phyloP scores from a whole-genome alignment of 2,888 invertebrate species.

The Perizoma affinitatum region DNA sequence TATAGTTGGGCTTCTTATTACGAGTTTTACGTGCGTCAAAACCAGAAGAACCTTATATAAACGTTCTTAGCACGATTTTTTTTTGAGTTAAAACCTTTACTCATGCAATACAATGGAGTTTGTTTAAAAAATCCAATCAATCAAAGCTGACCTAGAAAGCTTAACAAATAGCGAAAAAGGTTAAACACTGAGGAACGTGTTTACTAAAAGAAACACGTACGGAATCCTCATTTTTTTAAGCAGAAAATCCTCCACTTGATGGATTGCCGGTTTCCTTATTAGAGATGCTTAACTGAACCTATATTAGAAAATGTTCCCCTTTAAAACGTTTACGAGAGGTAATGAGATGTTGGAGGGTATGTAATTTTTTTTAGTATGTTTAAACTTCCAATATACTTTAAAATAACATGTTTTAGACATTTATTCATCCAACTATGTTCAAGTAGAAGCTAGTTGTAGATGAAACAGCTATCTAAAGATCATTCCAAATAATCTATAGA shows the following conservation, averaged over 20 bases:
- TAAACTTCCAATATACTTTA: too few species aligned
- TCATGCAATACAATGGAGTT: neutral
- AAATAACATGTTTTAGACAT: too few species aligned
- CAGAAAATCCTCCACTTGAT: constrained; percentile 55
- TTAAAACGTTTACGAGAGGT: constrained; percentile 37
- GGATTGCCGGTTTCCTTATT: constrained; percentile 59
- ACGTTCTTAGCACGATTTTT: too few species aligned
- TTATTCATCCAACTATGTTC: too few species aligned
- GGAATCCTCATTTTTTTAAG: constrained; percentile 48
- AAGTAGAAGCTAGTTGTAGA: too few species aligned
- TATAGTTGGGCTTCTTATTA: too few species aligned
- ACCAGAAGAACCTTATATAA: too few species aligned
- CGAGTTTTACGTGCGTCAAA: too few species aligned
- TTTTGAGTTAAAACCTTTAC: too few species aligned
- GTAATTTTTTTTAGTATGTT: neutral
- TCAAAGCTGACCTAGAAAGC: constrained; percentile 25
- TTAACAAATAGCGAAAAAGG: constrained; percentile 28
- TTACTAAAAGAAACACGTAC: constrained; percentile 48
- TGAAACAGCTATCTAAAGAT: too few species aligned
- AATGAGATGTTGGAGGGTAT: constrained; percentile 28
- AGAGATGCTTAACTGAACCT: constrained; percentile 40
- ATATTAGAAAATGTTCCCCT: constrained; percentile 39
- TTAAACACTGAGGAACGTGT: constrained; percentile 32
- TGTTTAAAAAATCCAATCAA: constrained; percentile 27
- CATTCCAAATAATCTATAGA: too few species aligned